Evolutionary conservation across 2,888 invertebrate genomes (phyloP).

Genomic region (Eudasyphora cyanicolor): DNA sequence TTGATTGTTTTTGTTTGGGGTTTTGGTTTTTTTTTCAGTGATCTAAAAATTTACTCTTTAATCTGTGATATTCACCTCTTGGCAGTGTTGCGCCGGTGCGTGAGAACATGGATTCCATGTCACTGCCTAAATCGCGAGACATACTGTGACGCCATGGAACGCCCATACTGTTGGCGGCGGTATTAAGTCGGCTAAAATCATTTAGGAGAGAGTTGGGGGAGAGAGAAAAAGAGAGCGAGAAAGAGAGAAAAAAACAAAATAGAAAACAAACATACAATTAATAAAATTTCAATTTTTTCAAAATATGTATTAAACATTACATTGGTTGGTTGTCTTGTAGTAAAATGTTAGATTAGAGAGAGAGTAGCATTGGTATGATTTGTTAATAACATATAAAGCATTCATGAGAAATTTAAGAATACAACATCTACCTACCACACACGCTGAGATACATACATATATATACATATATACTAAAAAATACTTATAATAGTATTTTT

Average conservation of each 20-base stretch:
- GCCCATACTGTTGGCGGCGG: conserved; percentile 69
- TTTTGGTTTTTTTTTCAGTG: conserved; percentile 69
- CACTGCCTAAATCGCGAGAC: conserved; percentile 86
- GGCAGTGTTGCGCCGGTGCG: conserved; percentile 83
- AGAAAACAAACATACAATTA: neutral
- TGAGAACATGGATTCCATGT: conserved; percentile 88
- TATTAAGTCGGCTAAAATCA: conserved; percentile 76
- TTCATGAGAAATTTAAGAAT: neutral
- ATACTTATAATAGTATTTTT: no score
- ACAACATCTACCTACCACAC: neutral
- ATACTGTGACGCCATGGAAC: conserved; percentile 84
- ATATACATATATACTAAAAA: no score
- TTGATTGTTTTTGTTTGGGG: conserved; percentile 41
- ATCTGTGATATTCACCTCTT: conserved; percentile 84
- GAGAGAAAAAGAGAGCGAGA: neutral
- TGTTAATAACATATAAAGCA: conserved; percentile 24
- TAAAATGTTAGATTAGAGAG: neutral
- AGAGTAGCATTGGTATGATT: neutral
- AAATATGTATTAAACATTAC: neutral
- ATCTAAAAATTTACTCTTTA: conserved; percentile 80
- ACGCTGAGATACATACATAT: no score
- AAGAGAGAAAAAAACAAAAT: neutral
- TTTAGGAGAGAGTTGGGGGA: conserved; percentile 24
- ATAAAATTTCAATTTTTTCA: neutral
- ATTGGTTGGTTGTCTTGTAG: neutral